Conservation (phyloP, 2,797 vertebrate genomes). For the Kryptopterus vitreolus region DNA sequence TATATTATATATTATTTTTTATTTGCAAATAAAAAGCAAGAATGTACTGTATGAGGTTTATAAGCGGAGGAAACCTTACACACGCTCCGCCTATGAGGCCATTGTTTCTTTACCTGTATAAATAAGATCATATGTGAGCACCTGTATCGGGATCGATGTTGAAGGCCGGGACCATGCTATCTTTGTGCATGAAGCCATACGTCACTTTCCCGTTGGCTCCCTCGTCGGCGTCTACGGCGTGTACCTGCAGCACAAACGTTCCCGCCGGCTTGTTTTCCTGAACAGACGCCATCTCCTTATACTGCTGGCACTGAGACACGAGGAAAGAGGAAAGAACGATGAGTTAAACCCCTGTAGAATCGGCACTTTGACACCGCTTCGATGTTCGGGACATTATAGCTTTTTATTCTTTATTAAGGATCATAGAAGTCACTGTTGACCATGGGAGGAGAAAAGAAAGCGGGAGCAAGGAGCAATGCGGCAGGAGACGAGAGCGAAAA, state of each 20-base stretch:
- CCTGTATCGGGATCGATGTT: slow-evolving; percentile 87
- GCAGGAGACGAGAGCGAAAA: neutral
- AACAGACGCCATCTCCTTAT: slow-evolving; percentile 80
- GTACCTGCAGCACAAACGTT: slow-evolving; percentile 84
- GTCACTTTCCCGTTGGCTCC: slow-evolving; percentile 85
- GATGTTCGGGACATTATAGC: neutral
- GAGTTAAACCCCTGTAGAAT: neutral
- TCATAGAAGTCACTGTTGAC: neutral
- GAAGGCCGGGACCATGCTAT: slow-evolving; percentile 83
- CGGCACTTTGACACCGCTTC: neutral
- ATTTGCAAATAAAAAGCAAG: too few species aligned
- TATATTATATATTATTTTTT: too few species aligned
- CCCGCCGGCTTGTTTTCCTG: slow-evolving; percentile 86
- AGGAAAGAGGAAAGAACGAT: neutral
- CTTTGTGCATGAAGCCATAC: slow-evolving; percentile 89
- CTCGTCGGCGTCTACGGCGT: slow-evolving; percentile 87
- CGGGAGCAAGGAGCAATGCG: neutral
- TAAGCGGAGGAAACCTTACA: too few species aligned
- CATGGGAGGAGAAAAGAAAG: neutral
- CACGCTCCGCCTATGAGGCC: too few species aligned
- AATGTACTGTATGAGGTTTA: too few species aligned
- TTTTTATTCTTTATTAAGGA: neutral
- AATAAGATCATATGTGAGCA: slow-evolving; percentile 50
- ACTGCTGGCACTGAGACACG: slow-evolving; percentile 79
- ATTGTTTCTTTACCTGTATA: too few species aligned